Evolutionary conservation across 2,113 vertebrate species (phyloP), one percentile per base, ranked within the genome.

Genomic region (Microcebus ravelobensis): DNA sequence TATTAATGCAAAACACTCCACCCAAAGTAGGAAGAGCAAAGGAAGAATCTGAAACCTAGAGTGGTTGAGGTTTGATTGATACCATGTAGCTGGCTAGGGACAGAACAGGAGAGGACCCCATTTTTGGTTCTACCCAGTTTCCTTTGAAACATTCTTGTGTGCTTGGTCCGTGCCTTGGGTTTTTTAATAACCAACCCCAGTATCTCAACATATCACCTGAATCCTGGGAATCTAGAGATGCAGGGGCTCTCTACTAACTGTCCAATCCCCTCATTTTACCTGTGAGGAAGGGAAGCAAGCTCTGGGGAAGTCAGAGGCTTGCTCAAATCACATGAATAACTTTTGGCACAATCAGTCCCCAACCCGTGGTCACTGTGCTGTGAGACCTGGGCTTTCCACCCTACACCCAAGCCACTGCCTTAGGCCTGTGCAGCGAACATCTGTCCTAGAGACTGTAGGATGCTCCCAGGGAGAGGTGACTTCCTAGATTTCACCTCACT

Each of bases 201-300:
- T 5, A 27, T 27, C 65, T 86, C 8, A 17, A n/a, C 31, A 10
- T 13, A 1, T 36, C 27, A 10, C 50, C 48, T 20, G 2, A 17
- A 31, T 36, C n/a, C 0, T 29, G 34, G 42, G 42, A 50, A 6
- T 79, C 27, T 48, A 31, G 67, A 86, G 6, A 20, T 9, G 3
- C 0, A 25, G 4, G n/a, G 8, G 57, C 13, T 12, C 42, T 71
- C 77, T 48, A 14, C 1, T 6, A 15, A n/a, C 34, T n/a, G 0
- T 55, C 14, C 1, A 27, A 42, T 48, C 15, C 27, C 57, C 25
- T 65, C 25, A 15, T 65, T 68, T 79, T 45, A 7, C 63, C 36
- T 48, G 34, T 45, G 90, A 93, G 29, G 52, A 23, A 52, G 17
- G 36, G 25, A 7, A 7, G 3, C 10, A 59, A 81, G 14, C 27